phyloP scores from a whole-genome alignment of 2,797 vertebrate genomes.

The Hypotaenidia philippensis region DNA sequence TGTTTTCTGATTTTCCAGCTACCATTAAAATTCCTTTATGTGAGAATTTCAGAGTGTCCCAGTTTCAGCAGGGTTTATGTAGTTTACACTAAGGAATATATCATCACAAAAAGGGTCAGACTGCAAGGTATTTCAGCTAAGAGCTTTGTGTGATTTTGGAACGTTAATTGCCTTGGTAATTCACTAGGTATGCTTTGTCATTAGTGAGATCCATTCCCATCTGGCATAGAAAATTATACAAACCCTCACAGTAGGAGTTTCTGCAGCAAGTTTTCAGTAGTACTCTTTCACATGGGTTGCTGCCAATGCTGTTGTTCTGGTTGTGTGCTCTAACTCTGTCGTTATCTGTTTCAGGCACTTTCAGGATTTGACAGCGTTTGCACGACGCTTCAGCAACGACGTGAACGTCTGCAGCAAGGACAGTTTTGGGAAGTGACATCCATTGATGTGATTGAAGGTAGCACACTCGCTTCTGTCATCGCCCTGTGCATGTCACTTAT shows the following conservation, averaged over 20 bases:
- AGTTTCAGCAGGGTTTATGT: neutral
- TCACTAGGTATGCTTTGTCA: neutral
- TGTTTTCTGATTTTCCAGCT: neutral
- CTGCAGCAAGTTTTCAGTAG: neutral
- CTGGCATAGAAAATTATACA: neutral
- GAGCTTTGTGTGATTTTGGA: neutral
- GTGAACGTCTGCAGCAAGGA: slow-evolving; percentile 1
- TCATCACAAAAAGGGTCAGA: neutral
- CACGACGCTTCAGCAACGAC: neutral
- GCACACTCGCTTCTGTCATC: neutral
- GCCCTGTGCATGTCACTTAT: neutral
- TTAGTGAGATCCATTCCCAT: neutral
- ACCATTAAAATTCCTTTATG: neutral
- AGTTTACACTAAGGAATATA: neutral
- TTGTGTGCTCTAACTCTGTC: neutral
- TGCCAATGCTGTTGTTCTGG: neutral
- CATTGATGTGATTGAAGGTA: slow-evolving; percentile 74
- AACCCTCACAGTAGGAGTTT: neutral
- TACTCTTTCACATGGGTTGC: neutral
- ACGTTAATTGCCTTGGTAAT: neutral
- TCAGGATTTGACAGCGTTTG: slow-evolving; percentile 20
- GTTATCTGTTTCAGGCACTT: slow-evolving; percentile 51
- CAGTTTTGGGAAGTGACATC: neutral
- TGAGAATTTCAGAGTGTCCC: neutral
- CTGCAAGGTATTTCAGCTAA: neutral